Base-by-base conservation (phyloP, 2,888 invertebrate genomes). In the Amaurobius ferox region DNA sequence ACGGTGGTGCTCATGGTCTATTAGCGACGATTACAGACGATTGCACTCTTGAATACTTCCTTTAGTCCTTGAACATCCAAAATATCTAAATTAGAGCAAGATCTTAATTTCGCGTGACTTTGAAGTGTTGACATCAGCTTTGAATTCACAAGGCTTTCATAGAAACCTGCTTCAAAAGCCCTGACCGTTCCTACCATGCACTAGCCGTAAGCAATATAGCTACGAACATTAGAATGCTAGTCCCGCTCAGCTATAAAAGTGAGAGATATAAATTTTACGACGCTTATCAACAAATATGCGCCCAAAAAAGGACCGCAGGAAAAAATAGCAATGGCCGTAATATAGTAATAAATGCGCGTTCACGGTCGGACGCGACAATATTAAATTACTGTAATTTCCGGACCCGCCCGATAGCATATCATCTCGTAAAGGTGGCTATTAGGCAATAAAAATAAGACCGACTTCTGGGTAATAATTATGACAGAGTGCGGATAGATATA, bases 341-440 rank as follows among this genome's bases (percentile, higher is more conserved):
- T 55, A 55, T 55, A 55, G 55, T 23, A 55, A 55, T 55, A 55
- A 55, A 55, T 1, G 23, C 23, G 23, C 23, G 23, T 55, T 55
- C 55, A 55, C 19, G 55, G 55, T 11, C 23, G 5, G 55, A 5
- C 55, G 30, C 40, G 30, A 62, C 62, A 40, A 70, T 40, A 72
- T 66, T 64, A 79, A 79, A 79, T 79, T 32, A 71, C 71, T 32
- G 72, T 66, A 71, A 79, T 79, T 72, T 72, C 62, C 64, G 32
- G 11, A n/a, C 44, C 16, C 44, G 30, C 29, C 29, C 29, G 64
- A 64, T 64, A 79, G 72, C 30, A 72, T 64, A 71, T 32, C 71
- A 32, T 32, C 64, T 32, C 35, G 30, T n/a, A 66, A 66, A 64
- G 64, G 62, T 66, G 55, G 71, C 64, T 55, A 79, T 72, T 79